phyloP scores from a whole-genome alignment of 2,113 vertebrate species.

The Oryzias javanicus region DNA sequence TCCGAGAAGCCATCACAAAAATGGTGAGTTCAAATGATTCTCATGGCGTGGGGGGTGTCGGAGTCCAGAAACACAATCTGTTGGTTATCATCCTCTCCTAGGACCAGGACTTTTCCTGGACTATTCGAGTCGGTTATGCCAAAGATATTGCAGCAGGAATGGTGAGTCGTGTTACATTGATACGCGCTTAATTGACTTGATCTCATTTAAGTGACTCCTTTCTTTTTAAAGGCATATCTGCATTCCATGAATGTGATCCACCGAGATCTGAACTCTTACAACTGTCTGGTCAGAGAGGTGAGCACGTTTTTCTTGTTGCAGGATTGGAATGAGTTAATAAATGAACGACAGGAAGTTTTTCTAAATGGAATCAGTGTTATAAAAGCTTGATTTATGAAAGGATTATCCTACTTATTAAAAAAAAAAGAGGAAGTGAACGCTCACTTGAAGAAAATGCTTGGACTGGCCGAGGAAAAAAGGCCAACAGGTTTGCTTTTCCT shows the following conservation, averaged over 20 bases:
- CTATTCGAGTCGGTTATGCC: constrained; percentile 87
- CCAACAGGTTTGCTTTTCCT: neutral
- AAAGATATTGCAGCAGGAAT: constrained; percentile 95
- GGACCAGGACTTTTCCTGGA: constrained; percentile 90
- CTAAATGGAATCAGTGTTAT: too few relatives aligned
- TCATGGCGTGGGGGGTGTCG: neutral
- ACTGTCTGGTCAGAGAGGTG: constrained; percentile 95
- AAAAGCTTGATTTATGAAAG: too few relatives aligned
- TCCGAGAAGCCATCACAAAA: constrained; percentile 86
- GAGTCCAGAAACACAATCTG: neutral
- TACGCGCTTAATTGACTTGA: neutral
- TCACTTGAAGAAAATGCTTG: too few relatives aligned
- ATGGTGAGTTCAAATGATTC: constrained; percentile 77
- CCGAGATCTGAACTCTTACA: constrained; percentile 95
- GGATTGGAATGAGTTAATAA: neutral
- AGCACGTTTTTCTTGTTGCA: constrained; percentile 30
- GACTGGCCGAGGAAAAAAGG: too few relatives aligned
- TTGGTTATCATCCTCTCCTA: constrained; percentile 43
- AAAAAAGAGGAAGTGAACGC: too few relatives aligned
- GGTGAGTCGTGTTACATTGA: constrained; percentile 68
- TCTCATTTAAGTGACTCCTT: constrained; percentile 7
- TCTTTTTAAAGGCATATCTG: constrained; percentile 83
- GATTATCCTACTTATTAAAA: too few relatives aligned
- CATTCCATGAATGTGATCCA: constrained; percentile 99
- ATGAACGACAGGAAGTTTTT: neutral